A percentile compares a stretch with the other conserved stretches of the same genome.
phyloP scores from a whole-genome alignment of 35 echinoderm and acorn worm species.

The Ophioderma brevispina region DNA sequence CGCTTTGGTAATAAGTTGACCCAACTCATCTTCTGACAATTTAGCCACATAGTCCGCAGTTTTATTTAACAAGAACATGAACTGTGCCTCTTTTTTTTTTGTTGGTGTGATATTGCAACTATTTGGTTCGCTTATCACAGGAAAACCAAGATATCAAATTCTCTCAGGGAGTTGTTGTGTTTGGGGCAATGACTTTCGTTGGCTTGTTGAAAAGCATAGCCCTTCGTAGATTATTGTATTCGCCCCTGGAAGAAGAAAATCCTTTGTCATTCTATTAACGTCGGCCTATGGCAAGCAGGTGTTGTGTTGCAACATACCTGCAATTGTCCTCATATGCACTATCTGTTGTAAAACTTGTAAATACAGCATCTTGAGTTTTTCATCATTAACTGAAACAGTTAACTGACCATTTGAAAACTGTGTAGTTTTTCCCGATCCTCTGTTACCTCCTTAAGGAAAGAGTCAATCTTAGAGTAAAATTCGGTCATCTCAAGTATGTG shows the following conservation, averaged over 20 bases:
- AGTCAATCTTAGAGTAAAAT: background rate
- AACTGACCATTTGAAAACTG: background rate
- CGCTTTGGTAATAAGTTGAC: too few relatives aligned
- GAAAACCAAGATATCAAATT: slow-evolving; percentile 31
- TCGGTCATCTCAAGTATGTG: background rate
- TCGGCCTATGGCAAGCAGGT: background rate
- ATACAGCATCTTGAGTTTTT: background rate
- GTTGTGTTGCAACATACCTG: background rate
- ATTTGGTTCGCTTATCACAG: slow-evolving; percentile 20
- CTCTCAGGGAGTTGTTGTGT: slow-evolving; percentile 12
- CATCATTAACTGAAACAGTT: background rate
- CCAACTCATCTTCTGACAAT: too few relatives aligned
- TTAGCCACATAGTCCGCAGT: too few relatives aligned
- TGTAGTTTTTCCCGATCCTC: background rate
- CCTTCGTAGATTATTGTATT: background rate
- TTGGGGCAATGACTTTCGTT: background rate
- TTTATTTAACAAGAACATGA: slow-evolving; percentile 31
- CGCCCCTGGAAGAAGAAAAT: background rate
- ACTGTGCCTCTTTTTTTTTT: slow-evolving; percentile 51
- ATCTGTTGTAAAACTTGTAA: background rate
- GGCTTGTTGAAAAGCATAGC: background rate
- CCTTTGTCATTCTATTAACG: background rate
- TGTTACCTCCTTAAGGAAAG: background rate
- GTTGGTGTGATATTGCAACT: slow-evolving; percentile 25
- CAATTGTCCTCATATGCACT: background rate